Conservation (phyloP, 2,797 vertebrate species). For the Pangasius mekongensis region DNA sequence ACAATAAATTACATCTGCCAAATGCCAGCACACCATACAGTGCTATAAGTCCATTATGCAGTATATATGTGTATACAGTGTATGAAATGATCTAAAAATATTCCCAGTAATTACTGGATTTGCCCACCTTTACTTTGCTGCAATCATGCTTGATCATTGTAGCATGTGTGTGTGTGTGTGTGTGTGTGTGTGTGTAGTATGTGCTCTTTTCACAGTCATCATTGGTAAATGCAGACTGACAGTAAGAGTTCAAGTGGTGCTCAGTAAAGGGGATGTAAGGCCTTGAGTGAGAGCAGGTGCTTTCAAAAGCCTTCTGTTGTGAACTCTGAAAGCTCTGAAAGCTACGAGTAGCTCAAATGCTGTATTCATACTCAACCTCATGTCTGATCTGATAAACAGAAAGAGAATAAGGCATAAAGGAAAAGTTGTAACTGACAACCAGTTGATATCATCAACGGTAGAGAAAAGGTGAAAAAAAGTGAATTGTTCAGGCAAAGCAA, state of each 20-base stretch:
- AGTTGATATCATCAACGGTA: not conserved
- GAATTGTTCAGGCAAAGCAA: not conserved
- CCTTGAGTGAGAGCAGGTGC: slow-evolving; percentile 39
- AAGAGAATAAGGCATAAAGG: not conserved
- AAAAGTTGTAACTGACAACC: not conserved
- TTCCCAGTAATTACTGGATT: not conserved
- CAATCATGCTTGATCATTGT: not conserved
- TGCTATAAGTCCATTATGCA: not conserved
- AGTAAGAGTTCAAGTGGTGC: slow-evolving; percentile 36
- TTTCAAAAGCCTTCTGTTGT: slow-evolving; percentile 49
- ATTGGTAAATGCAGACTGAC: not conserved
- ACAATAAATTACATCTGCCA: not conserved
- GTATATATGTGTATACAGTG: not conserved
- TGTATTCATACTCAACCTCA: not conserved
- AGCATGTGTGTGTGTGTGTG: not conserved
- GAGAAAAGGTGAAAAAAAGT: not conserved
- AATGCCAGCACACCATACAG: not conserved
- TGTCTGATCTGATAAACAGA: slow-evolving; percentile 7
- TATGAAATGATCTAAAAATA: not conserved
- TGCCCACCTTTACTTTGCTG: not conserved
- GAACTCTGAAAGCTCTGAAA: slow-evolving; percentile 29
- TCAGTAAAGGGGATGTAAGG: slow-evolving; percentile 35
- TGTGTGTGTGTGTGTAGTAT: not conserved
- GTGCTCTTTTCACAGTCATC: slow-evolving; percentile 29
- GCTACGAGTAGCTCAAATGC: not conserved